Percentiles rank a stretch among this genome's conserved stretches.
Evolutionary conservation across 2,888 invertebrate species (phyloP).

Genomic region (Agrochola macilenta): DNA sequence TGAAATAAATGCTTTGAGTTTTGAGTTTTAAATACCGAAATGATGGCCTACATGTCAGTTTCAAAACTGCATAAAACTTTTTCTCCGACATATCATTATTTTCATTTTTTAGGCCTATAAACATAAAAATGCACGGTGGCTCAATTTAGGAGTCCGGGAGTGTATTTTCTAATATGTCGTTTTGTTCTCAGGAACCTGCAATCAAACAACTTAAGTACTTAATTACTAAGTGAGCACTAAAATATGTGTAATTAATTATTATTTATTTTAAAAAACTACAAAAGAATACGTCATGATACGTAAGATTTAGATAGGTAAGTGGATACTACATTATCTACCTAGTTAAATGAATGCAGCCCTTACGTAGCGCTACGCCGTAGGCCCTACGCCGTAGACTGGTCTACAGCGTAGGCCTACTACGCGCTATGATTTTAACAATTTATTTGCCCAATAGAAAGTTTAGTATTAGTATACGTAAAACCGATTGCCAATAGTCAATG

Average conservation of each 20-base stretch:
- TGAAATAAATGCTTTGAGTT: no score
- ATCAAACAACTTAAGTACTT: no score
- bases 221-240: neutral
- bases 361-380: conserved; percentile 44
- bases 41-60: no score
- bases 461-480: neutral
- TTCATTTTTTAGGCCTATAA: neutral
- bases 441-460: neutral
- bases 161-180: neutral
- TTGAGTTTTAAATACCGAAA: no score
- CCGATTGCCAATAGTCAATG: neutral
- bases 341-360: conserved; percentile 6
- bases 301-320: neutral
- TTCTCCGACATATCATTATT: neutral
- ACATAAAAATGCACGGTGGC: neutral
- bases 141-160: neutral
- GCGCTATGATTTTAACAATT: neutral
- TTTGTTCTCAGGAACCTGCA: neutral
- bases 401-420: conserved; percentile 31
- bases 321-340: neutral
- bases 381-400: conserved; percentile 37
- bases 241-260: neutral
- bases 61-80: neutral
- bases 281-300: neutral
- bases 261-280: neutral